phyloP scores from a whole-genome alignment of 2,888 invertebrate genomes.

The Tetropium fuscum region DNA sequence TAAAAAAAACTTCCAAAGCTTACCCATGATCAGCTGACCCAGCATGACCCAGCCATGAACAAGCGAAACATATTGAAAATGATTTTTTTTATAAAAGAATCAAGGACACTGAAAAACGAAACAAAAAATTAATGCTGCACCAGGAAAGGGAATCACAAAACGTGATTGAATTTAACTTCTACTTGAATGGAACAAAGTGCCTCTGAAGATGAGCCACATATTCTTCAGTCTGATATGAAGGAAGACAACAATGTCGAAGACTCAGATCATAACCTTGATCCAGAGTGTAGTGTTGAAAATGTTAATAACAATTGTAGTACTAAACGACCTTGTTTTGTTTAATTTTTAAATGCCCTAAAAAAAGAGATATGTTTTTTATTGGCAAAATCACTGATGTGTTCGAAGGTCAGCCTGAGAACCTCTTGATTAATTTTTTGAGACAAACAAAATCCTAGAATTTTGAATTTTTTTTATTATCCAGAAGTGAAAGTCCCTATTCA shows the following conservation, averaged over 20 bases:
- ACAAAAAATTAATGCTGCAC: not conserved
- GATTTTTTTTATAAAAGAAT: not conserved
- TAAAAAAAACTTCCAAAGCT: not conserved
- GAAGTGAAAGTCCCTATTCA: no score
- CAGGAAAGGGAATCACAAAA: not conserved
- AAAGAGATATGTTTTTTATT: not conserved
- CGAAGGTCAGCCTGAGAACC: not conserved
- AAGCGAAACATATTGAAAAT: not conserved
- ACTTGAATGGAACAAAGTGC: not conserved
- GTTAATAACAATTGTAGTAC: not conserved
- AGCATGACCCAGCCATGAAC: not conserved
- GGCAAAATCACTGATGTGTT: not conserved
- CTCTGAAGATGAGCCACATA: not conserved
- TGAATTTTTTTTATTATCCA: no score
- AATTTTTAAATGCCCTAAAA: not conserved
- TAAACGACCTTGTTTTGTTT: not conserved
- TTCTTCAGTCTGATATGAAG: not conserved
- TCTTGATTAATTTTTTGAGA: slow-evolving; percentile 9
- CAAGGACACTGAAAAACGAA: not conserved
- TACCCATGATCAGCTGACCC: not conserved
- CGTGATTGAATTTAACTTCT: not conserved
- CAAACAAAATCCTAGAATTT: slow-evolving; percentile 10
- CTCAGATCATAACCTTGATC: not conserved
- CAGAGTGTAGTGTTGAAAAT: not conserved
- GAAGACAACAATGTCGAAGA: not conserved